A percentile compares a stretch with the other conserved stretches of the same genome.
Conservation (phyloP, 2,797 vertebrate species). For the Bryconaethiops microstoma region DNA sequence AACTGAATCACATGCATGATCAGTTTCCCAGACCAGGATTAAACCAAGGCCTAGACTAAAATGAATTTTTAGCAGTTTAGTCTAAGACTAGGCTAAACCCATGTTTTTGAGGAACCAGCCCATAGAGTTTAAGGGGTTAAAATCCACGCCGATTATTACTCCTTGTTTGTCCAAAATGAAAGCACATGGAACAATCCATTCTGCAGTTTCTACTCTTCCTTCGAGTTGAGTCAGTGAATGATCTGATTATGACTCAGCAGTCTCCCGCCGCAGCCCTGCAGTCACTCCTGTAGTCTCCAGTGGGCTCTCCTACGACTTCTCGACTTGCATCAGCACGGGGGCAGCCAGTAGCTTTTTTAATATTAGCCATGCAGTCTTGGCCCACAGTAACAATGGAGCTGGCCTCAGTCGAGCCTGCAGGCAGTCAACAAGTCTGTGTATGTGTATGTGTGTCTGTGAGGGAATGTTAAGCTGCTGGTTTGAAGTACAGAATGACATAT, state of each 20-base stretch:
- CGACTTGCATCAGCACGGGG: constrained; percentile 57
- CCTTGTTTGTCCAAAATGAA: constrained; percentile 22
- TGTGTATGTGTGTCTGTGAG: constrained; percentile 43
- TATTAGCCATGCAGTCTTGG: constrained; percentile 29
- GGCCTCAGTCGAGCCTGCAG: constrained; percentile 6
- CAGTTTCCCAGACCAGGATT: background rate
- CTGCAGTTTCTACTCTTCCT: constrained; percentile 58
- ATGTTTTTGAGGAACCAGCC: background rate
- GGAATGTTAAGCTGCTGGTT: constrained; percentile 47
- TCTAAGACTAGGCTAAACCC: no score
- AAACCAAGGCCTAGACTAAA: background rate
- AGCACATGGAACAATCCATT: constrained; percentile 57
- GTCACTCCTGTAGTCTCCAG: constrained; percentile 56
- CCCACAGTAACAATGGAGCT: constrained; percentile 13
- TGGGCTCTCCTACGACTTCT: constrained; percentile 55
- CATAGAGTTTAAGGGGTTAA: background rate
- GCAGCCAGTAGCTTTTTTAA: constrained; percentile 48
- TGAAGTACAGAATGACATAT: constrained; percentile 6
- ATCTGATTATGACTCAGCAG: constrained; percentile 60
- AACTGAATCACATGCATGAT: no score
- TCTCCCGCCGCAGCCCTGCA: constrained; percentile 51
- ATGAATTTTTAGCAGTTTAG: background rate
- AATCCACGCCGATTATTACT: constrained; percentile 3
- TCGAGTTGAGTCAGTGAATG: constrained; percentile 49
- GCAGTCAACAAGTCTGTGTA: constrained; percentile 28